Evolutionary conservation across 2,113 vertebrate genomes (phyloP).

Genomic region (Pluvialis apricaria): DNA sequence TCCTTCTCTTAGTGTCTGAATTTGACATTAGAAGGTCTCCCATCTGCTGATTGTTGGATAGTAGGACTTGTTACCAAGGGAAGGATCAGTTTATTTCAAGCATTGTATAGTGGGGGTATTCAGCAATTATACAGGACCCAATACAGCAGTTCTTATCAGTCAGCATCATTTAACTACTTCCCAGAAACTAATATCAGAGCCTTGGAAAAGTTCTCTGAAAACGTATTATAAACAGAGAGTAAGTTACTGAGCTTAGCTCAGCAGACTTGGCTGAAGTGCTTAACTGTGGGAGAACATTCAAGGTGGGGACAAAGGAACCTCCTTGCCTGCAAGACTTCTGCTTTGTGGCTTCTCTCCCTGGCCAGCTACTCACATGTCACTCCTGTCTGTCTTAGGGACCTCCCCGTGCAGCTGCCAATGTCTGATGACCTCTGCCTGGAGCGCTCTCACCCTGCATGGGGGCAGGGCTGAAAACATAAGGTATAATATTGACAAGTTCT

Average conservation of each 20-base stretch:
- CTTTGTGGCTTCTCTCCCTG: neutral
- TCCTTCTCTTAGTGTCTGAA: neutral
- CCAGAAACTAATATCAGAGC: neutral
- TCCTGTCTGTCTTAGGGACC: neutral
- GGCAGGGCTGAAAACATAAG: neutral
- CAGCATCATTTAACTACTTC: neutral
- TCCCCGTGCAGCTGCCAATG: neutral
- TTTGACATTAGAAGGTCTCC: neutral
- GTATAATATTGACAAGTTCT: neutral
- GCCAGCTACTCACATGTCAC: neutral
- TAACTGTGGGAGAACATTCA: neutral
- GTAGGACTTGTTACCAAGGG: neutral
- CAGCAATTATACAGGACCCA: neutral
- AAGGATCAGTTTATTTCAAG: neutral
- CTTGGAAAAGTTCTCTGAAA: neutral
- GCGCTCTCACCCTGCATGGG: neutral
- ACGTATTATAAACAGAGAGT: neutral
- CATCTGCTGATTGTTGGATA: neutral
- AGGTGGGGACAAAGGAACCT: neutral
- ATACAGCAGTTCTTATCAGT: neutral
- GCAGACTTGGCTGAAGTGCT: neutral
- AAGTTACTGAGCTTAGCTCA: neutral
- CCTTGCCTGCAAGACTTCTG: neutral
- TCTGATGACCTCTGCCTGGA: neutral
- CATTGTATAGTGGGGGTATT: neutral